Evolutionary conservation across 2,113 vertebrate species (phyloP).

Genomic region (Halichoeres trimaculatus): DNA sequence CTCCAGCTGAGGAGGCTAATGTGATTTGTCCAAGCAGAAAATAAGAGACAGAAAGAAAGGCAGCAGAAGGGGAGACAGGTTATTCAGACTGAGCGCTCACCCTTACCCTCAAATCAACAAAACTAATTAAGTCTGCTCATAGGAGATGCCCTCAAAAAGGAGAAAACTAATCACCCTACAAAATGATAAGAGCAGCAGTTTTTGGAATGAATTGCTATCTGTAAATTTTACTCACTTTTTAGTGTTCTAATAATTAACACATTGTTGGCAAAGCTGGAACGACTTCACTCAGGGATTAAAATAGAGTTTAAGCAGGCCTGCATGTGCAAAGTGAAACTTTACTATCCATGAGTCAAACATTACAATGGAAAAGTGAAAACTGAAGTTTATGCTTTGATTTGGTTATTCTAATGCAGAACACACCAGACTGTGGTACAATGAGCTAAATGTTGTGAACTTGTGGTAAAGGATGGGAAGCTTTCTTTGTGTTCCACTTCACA

Average conservation of each 20-base stretch:
- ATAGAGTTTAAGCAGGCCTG: not conserved
- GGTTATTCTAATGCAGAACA: not conserved
- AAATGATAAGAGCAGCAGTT: constrained; percentile 25
- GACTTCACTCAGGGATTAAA: constrained; percentile 6
- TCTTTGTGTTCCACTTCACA: not conserved
- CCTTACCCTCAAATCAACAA: constrained; percentile 50
- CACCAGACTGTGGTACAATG: constrained; percentile 5
- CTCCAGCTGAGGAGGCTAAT: constrained; percentile 71
- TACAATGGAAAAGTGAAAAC: not conserved
- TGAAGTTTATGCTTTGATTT: not conserved
- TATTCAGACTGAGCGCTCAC: constrained; percentile 49
- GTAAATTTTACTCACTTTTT: constrained; percentile 8
- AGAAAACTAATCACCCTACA: constrained; percentile 35
- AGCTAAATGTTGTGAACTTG: constrained; percentile 1
- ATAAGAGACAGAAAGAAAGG: constrained; percentile 51
- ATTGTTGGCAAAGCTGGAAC: constrained; percentile 1
- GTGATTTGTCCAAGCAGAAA: constrained; percentile 78
- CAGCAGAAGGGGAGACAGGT: constrained; percentile 15
- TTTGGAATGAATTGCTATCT: not conserved
- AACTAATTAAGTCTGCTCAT: constrained; percentile 53
- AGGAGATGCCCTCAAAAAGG: constrained; percentile 35
- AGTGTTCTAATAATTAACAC: constrained; percentile 17
- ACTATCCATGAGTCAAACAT: not conserved
- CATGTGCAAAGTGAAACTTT: not conserved
- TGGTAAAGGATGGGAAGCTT: not conserved